phyloP scores from a whole-genome alignment of 2,888 invertebrate genomes.

The Liopterus haemorrhoidalis region DNA sequence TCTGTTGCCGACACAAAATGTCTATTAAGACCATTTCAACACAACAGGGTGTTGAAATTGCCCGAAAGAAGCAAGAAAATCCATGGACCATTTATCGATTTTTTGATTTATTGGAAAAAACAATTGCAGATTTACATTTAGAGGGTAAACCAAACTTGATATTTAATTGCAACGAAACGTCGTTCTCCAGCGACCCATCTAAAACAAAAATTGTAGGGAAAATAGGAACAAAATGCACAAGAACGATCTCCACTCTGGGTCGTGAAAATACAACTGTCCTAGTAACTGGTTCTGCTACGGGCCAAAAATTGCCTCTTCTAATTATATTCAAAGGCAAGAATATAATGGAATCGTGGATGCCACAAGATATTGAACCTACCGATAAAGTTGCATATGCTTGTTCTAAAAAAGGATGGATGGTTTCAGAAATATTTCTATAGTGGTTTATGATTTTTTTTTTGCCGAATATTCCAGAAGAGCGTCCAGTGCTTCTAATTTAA shows the following conservation, averaged over 20 bases:
- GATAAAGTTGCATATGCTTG: slow-evolving; percentile 26
- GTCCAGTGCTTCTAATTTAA: slow-evolving; percentile 32
- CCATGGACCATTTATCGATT: slow-evolving; percentile 17
- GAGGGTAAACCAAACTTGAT: slow-evolving; percentile 21
- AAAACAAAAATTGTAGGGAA: slow-evolving; percentile 26
- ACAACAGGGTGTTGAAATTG: slow-evolving; percentile 18
- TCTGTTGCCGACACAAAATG: slow-evolving; percentile 7
- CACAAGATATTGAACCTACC: neutral
- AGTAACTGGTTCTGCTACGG: slow-evolving; percentile 20
- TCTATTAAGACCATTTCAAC: slow-evolving; percentile 20
- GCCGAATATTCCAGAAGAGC: slow-evolving; percentile 13
- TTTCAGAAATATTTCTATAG: slow-evolving; percentile 15
- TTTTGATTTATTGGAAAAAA: slow-evolving; percentile 12
- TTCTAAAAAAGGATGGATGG: slow-evolving; percentile 30
- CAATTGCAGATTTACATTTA: slow-evolving; percentile 15
- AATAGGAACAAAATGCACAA: slow-evolving; percentile 13
- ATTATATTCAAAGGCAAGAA: slow-evolving; percentile 24
- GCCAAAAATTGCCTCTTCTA: slow-evolving; percentile 19
- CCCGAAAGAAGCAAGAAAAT: slow-evolving; percentile 15
- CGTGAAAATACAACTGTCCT: slow-evolving; percentile 22
- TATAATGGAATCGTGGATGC: slow-evolving; percentile 24
- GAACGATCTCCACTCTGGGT: slow-evolving; percentile 15
- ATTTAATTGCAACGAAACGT: slow-evolving; percentile 25
- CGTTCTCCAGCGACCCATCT: slow-evolving; percentile 24
- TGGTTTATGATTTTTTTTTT: slow-evolving; percentile 17